phyloP scores from a whole-genome alignment of 2,113 vertebrate species.

The Indicator indicator region DNA sequence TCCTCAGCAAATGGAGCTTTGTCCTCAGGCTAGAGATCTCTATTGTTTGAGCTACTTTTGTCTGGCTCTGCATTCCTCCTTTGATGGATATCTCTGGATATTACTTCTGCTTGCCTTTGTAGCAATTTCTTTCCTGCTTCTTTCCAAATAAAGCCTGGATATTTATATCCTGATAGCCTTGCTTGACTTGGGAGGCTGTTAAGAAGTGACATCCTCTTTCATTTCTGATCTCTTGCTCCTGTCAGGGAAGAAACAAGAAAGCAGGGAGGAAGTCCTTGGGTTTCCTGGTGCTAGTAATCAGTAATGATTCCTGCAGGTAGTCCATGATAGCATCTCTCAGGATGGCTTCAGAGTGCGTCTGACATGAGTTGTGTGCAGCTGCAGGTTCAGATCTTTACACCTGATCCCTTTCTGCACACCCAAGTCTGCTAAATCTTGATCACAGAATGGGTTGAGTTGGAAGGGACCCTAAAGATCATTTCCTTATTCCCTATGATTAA shows the following conservation, averaged over 20 bases:
- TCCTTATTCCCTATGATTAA: too few species aligned
- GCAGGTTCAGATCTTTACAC: neutral
- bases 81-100: neutral
- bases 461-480: too few species aligned
- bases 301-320: neutral
- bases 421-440: too few species aligned
- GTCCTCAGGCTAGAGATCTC: neutral
- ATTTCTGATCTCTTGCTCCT: neutral
- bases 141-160: neutral
- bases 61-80: neutral
- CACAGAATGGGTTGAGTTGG: too few species aligned
- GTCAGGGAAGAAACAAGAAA: neutral
- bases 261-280: neutral
- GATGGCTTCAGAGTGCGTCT: neutral
- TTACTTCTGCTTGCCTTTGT: neutral
- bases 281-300: neutral
- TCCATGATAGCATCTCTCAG: neutral
- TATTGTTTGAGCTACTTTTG: neutral
- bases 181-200: conserved; percentile 4
- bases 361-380: neutral
- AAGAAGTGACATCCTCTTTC: neutral
- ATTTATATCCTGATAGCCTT: neutral
- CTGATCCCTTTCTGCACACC: neutral
- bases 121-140: neutral
- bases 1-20: neutral